Evolutionary conservation across 2,888 invertebrate genomes (phyloP).

Genomic region (Cerceris ruficornis): DNA sequence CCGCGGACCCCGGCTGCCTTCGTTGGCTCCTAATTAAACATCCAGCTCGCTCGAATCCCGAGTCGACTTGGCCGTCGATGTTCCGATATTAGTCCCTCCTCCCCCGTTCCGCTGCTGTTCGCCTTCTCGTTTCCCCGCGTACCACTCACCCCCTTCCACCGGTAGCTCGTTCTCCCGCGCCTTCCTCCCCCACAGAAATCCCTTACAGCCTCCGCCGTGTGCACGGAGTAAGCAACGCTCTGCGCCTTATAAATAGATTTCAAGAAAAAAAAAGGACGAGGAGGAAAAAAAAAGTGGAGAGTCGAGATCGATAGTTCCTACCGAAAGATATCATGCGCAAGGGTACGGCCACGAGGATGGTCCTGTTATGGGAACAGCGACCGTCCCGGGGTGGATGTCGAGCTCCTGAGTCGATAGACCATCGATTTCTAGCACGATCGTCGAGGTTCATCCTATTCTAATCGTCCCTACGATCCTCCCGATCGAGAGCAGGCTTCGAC

Average conservation of each 20-base stretch:
- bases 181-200: constrained; percentile 46
- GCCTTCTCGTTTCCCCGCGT: constrained; percentile 21
- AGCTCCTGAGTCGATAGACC: too few relatives aligned
- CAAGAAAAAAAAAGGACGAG: constrained; percentile 47
- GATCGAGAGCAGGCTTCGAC: too few relatives aligned
- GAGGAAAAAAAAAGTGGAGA: constrained; percentile 30
- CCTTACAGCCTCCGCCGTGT: constrained; percentile 48
- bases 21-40: constrained; percentile 81
- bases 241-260: constrained; percentile 67
- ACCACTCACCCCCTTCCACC: constrained; percentile 35
- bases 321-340: constrained; percentile 52
- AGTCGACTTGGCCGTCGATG: constrained; percentile 79
- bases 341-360: constrained; percentile 7
- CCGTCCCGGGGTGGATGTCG: background rate
- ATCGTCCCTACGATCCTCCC: too few relatives aligned
- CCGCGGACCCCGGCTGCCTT: constrained; percentile 65
- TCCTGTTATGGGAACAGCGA: constrained; percentile 8
- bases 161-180: constrained; percentile 8
- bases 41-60: constrained; percentile 78
- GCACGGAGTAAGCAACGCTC: constrained; percentile 57
- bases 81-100: constrained; percentile 80
- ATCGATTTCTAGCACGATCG: too few relatives aligned
- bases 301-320: constrained; percentile 56
- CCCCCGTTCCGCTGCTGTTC: constrained; percentile 36
- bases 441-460: too few relatives aligned